Conservation (phyloP, 2,888 invertebrate genomes). For the Ochropleura leucogaster region DNA sequence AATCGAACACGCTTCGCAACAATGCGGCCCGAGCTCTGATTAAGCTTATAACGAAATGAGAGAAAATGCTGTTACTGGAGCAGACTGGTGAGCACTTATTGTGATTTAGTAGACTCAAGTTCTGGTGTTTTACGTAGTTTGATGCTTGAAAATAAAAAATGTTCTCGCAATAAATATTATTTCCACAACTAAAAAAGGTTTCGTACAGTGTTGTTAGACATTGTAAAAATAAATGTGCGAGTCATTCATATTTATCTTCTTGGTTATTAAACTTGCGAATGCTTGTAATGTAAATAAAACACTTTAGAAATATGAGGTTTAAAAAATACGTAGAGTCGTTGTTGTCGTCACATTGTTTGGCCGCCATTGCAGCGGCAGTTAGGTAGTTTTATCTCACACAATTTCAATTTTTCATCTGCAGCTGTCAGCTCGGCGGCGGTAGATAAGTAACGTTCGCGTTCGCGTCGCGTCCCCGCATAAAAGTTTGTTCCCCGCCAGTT, state of each 20-base stretch:
- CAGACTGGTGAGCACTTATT: conserved; percentile 36
- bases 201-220: conserved; percentile 5
- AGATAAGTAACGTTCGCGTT: conserved; percentile 89
- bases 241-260: conserved; percentile 32
- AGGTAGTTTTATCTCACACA: conserved; percentile 90
- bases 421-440: conserved; percentile 88
- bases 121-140: conserved; percentile 18
- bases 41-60: conserved; percentile 29
- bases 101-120: conserved; percentile 31
- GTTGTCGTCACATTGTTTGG: conserved; percentile 85
- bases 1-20: conserved; percentile 43
- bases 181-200: background rate
- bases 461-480: conserved; percentile 84
- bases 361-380: conserved; percentile 83
- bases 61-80: conserved; percentile 33
- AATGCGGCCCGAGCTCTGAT: conserved; percentile 22
- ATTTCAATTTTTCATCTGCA: conserved; percentile 91
- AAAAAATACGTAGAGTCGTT: conserved; percentile 66
- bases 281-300: conserved; percentile 41
- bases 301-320: conserved; percentile 59
- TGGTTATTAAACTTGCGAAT: conserved; percentile 38
- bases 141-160: conserved; percentile 14
- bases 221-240: conserved; percentile 8
- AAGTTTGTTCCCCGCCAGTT: conserved; percentile 88
- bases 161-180: background rate